phyloP scores from a whole-genome alignment of 2,113 vertebrate species.

The Trochalopteron elliotii region DNA sequence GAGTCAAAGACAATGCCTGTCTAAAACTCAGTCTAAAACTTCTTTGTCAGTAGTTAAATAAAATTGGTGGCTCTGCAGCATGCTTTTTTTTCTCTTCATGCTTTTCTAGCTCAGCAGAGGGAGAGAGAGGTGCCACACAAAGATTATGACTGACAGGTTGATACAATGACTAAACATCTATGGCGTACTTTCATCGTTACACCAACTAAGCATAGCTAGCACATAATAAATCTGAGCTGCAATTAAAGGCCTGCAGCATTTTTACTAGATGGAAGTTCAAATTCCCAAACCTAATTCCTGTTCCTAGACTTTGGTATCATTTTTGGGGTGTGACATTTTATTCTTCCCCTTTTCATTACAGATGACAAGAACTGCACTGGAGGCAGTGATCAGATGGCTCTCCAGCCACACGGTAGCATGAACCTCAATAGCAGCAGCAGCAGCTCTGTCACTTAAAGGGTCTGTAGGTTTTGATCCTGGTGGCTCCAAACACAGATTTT shows the following conservation, averaged over 20 bases:
- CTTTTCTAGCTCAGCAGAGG: neutral
- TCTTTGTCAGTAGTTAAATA: neutral
- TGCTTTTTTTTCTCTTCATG: neutral
- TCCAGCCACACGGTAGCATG: neutral
- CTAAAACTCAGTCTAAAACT: neutral
- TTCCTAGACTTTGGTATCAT: neutral
- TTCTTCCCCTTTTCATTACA: neutral
- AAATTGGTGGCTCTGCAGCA: neutral
- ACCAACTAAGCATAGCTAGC: neutral
- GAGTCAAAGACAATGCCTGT: neutral
- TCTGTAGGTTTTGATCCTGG: neutral
- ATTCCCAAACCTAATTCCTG: neutral
- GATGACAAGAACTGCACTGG: neutral
- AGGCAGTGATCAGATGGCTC: neutral
- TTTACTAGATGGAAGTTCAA: neutral
- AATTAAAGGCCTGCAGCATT: neutral
- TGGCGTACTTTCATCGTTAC: neutral
- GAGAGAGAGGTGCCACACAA: neutral
- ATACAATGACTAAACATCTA: slow-evolving; percentile 1
- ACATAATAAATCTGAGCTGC: slow-evolving; percentile 15
- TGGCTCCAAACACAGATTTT: neutral
- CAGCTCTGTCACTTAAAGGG: neutral
- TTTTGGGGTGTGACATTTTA: neutral
- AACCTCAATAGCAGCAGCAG: neutral
- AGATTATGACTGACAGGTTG: neutral